These are phyloP conservation scores for Rousettus leschenaultii DNA, from an alignment of 2,113 vertebrate species.

Conservation along the genomic window DNA sequence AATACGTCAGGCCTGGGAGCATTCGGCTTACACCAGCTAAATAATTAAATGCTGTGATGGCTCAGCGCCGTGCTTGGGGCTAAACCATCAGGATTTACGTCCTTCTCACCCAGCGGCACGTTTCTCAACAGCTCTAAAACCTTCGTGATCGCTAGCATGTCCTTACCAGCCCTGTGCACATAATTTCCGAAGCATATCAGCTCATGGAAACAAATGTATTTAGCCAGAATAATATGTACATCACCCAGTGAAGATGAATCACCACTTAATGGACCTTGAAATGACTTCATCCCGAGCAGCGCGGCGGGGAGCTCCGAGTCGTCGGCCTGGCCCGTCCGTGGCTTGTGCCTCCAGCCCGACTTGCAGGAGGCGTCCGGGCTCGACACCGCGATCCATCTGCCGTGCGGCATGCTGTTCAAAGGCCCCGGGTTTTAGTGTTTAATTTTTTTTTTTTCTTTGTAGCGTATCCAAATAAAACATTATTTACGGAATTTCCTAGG, in stretches of 20 bases:
- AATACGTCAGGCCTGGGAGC: background rate
- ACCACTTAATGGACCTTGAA: slow-evolving; percentile 48
- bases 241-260: background rate
- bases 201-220: background rate
- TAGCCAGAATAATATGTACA: background rate
- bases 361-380: background rate
- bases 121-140: background rate
- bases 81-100: background rate
- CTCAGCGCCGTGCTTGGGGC: background rate
- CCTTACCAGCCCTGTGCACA: rapidly evolving
- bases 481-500: background rate
- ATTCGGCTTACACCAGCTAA: background rate
- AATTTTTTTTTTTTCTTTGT: background rate
- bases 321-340: background rate
- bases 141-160: too few species aligned
- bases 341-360: background rate
- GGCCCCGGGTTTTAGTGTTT: too few species aligned
- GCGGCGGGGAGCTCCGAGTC: background rate
- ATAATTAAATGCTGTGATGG: background rate
- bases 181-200: background rate
- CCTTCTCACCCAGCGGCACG: background rate
- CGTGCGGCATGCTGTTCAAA: rapidly evolving
- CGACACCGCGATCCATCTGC: background rate
- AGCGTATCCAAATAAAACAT: background rate
- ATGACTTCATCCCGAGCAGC: background rate